These are phyloP conservation scores for Ectobius pallidus DNA, from an alignment of 2,888 invertebrate genomes.

Conservation along the genomic window DNA sequence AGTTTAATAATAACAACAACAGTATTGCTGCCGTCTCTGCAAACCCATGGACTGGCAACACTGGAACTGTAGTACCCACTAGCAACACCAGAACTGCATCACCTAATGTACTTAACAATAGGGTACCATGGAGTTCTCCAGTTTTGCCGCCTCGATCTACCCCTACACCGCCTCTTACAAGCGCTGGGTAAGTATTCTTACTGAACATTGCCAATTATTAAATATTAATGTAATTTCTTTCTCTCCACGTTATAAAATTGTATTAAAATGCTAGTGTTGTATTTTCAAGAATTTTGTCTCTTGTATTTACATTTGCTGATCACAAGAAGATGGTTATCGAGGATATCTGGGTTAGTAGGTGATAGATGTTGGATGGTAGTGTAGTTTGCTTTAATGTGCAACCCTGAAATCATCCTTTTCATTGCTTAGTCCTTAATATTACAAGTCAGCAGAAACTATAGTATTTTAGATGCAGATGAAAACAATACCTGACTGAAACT, in stretches of 20 bases:
- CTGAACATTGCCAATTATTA: not conserved
- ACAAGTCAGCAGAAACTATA: no score
- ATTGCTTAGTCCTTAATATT: no score
- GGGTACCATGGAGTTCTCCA: slow-evolving; percentile 29
- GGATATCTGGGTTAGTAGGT: no score
- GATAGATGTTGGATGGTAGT: no score
- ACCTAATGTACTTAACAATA: not conserved
- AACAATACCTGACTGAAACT: no score
- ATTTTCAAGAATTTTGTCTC: not conserved
- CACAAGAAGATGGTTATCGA: no score
- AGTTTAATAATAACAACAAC: slow-evolving; percentile 23
- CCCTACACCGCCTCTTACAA: slow-evolving; percentile 30
- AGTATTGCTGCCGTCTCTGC: slow-evolving; percentile 1
- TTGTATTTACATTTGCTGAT: no score
- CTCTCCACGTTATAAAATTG: no score
- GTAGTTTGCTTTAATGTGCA: no score
- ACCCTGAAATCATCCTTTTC: no score
- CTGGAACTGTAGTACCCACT: not conserved
- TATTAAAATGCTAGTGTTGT: not conserved
- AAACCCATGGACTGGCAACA: slow-evolving; percentile 7
- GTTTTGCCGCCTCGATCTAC: slow-evolving; percentile 29
- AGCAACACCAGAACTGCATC: not conserved
- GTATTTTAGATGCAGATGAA: no score
- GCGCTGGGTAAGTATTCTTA: slow-evolving; percentile 20
- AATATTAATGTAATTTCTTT: not conserved